These are phyloP conservation scores for Drosophila phalerata DNA, from an alignment of 2,888 invertebrate genomes.

Conservation along the genomic window DNA sequence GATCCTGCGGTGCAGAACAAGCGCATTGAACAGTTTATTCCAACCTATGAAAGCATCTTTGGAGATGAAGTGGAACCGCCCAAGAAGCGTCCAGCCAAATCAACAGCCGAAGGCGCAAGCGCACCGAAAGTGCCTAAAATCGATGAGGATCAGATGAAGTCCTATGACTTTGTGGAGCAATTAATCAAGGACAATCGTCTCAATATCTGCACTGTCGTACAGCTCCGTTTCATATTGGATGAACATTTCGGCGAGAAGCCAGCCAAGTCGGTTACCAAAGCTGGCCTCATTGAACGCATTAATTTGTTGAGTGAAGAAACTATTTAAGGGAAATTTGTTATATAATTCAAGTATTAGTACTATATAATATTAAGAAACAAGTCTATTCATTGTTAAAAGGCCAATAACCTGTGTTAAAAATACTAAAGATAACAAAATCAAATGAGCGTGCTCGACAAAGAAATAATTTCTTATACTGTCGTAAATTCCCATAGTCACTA, in stretches of 20 bases:
- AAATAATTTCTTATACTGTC: background rate
- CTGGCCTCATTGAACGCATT: conserved; percentile 65
- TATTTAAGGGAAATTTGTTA: background rate
- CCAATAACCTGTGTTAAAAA: conserved; percentile 1
- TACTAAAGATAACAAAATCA: background rate
- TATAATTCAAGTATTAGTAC: background rate
- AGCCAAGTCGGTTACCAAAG: conserved; percentile 56
- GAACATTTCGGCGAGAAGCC: conserved; percentile 60
- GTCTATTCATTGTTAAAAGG: background rate
- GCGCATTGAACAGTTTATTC: conserved; percentile 76
- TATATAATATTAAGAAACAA: background rate
- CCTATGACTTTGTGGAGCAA: conserved; percentile 59
- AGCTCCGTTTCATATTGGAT: conserved; percentile 68
- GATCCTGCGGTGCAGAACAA: conserved; percentile 77
- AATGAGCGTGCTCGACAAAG: background rate
- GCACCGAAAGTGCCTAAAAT: conserved; percentile 72
- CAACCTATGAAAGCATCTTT: conserved; percentile 70
- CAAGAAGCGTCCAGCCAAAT: conserved; percentile 67
- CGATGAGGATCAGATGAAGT: conserved; percentile 52
- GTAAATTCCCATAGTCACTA: background rate
- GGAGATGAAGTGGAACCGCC: conserved; percentile 60
- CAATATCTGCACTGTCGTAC: conserved; percentile 64
- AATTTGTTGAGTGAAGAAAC: conserved; percentile 17
- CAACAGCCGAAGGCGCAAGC: conserved; percentile 16
- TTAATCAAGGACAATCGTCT: conserved; percentile 61